Conservation (phyloP, 2,888 invertebrate genomes). For the Nomada ruficornis region DNA sequence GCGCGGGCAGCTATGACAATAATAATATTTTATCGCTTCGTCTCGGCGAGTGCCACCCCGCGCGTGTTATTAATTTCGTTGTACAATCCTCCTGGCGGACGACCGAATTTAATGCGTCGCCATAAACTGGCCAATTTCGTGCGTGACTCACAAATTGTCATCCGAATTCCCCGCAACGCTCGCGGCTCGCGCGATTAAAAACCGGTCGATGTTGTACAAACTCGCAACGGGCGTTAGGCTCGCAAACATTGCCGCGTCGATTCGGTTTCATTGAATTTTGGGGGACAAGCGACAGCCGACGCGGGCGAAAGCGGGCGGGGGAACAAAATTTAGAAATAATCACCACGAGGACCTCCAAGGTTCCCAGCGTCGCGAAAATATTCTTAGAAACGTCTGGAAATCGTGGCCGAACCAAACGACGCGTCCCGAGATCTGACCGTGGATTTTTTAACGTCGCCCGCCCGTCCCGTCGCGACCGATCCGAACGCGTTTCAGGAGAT, state of each 20-base stretch:
- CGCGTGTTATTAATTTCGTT: slow-evolving; percentile 39
- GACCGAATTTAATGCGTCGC: slow-evolving; percentile 5
- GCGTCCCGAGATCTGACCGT: background rate
- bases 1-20: slow-evolving; percentile 48
- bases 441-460: slow-evolving; percentile 18
- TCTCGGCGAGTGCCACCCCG: slow-evolving; percentile 12
- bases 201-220: background rate
- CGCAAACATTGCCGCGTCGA: background rate
- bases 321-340: background rate
- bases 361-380: background rate
- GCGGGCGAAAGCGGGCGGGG: too few relatives aligned
- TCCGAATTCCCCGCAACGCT: background rate
- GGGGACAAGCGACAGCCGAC: too few relatives aligned
- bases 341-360: background rate
- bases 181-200: background rate
- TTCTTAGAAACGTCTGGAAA: background rate
- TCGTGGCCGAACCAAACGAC: background rate
- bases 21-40: slow-evolving; percentile 43
- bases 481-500: slow-evolving; percentile 37
- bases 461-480: slow-evolving; percentile 3
- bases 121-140: background rate
- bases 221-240: background rate
- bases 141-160: background rate
- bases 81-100: background rate
- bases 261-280: too few relatives aligned